These are phyloP conservation scores for Hippocampus mohnikei DNA, from an alignment of 2,113 vertebrate species.

Conservation along the genomic window DNA sequence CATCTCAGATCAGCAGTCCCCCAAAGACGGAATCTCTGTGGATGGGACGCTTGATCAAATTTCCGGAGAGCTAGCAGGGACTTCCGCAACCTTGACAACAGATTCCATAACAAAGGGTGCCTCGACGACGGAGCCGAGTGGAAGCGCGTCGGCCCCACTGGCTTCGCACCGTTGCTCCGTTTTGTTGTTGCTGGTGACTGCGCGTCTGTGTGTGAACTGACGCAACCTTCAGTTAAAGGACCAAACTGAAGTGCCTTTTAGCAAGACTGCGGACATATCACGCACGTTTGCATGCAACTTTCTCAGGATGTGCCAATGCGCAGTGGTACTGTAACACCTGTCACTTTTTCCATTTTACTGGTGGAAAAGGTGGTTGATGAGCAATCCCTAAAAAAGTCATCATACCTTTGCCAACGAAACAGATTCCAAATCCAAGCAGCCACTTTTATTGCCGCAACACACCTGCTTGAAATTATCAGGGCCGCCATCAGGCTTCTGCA, in stretches of 20 bases:
- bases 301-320: slow-evolving; percentile 43
- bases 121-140: slow-evolving; percentile 23
- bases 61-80: background rate
- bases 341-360: slow-evolving; percentile 10
- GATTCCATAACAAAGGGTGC: slow-evolving; percentile 39
- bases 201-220: slow-evolving; percentile 25
- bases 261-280: slow-evolving; percentile 18
- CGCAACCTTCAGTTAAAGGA: slow-evolving; percentile 17
- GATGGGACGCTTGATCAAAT: slow-evolving; percentile 16
- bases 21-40: slow-evolving; percentile 45
- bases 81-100: slow-evolving; percentile 16
- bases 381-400: background rate
- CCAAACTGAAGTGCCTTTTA: slow-evolving; percentile 52
- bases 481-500: too few species aligned
- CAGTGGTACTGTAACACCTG: slow-evolving; percentile 2
- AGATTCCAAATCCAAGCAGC: background rate
- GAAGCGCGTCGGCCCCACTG: background rate
- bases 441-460: too few species aligned
- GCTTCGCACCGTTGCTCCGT: background rate
- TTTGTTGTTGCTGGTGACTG: background rate
- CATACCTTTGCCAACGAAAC: background rate
- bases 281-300: background rate
- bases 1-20: slow-evolving; percentile 63
- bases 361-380: background rate
- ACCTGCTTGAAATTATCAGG: too few species aligned